Evolutionary conservation across 2,888 invertebrate genomes (phyloP), one percentile per base, ranked within the genome.

Genomic region (Clunio marinus): DNA sequence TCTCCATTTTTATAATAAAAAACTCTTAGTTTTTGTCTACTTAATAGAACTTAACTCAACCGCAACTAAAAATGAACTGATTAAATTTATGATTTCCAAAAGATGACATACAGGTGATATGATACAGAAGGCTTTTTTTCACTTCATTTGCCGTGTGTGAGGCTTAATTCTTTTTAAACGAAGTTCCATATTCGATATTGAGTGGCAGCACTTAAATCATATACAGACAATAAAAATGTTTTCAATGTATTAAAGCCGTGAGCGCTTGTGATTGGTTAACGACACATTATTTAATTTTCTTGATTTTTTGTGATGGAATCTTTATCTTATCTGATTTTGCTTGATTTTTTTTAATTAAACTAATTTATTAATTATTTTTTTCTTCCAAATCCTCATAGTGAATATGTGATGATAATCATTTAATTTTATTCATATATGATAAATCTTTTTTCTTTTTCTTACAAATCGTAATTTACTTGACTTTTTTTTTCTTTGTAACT

Each of bases 61-160:
- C 41, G 25, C 41, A 37, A 62, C 37, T 41, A 37, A 24, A 62
- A 41, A 13, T 15, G 46, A 63, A 63, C 63, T 63, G 63, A 63
- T 63, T 63, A 63, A 63, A 63, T 37, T 46, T 63, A 46, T 25
- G 45, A 46, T 63, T 46, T 46, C 46, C 63, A 46, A 63, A 63
- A 63, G 46, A 63, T 60, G 60, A 2, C 60, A 41, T n/a, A 60
- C 60, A 41, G 60, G 24, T n/a, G 28, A 63, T 45, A 37, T 62
- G 41, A 41, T 17, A 46, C 28, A 62, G 62, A 27, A n/a, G n/a
- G n/a, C n/a, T n/a, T n/a, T 27, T 20, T 28, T 58, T 24, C 27
- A 28, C 58, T 58, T 58, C 46, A 35, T 59, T 46, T 13, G 27
- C 37, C 15, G 25, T 63, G 45, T 20, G 63, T 63, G 63, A 45